Percentiles rank a stretch among this genome's conserved stretches.
Evolutionary conservation across 2,888 invertebrate genomes (phyloP).

Genomic region (Meloe dianella): DNA sequence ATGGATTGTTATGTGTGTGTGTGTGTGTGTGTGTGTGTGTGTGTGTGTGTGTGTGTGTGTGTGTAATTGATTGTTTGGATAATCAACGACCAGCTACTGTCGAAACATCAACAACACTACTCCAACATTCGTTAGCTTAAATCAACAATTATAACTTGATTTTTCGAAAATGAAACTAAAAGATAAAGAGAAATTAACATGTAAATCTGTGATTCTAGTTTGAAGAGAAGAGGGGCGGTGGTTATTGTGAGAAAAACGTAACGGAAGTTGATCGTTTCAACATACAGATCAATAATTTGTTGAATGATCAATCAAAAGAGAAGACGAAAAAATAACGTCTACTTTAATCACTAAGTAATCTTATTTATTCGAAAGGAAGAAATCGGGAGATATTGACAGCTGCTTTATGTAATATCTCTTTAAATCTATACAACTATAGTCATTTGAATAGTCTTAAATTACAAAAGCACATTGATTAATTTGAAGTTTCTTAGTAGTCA

Average conservation of each 20-base stretch:
- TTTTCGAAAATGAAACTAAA: too few species aligned
- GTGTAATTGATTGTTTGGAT: slow-evolving; percentile 15
- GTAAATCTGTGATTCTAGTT: background rate
- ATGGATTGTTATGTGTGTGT: background rate
- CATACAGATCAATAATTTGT: background rate
- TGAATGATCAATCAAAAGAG: slow-evolving; percentile 8
- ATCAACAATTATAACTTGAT: slow-evolving; percentile 7
- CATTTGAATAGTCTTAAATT: background rate
- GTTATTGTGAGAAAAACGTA: background rate
- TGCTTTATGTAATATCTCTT: slow-evolving; percentile 8
- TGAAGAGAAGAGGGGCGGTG: background rate
- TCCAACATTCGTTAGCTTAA: background rate
- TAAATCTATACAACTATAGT: background rate
- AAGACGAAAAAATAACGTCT: too few species aligned
- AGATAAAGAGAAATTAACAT: too few species aligned
- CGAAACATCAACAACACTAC: slow-evolving; percentile 3
- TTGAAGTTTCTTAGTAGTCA: background rate
- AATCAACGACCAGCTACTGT: slow-evolving; percentile 15
- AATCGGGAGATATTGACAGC: background rate
- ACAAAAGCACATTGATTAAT: slow-evolving; percentile 2
- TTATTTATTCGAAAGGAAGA: background rate
- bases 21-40: background rate
- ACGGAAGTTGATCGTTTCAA: background rate
- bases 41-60: background rate
- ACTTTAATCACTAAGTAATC: background rate